phyloP scores from a whole-genome alignment of 2,797 vertebrate species.

The Dicrostonyx torquatus region DNA sequence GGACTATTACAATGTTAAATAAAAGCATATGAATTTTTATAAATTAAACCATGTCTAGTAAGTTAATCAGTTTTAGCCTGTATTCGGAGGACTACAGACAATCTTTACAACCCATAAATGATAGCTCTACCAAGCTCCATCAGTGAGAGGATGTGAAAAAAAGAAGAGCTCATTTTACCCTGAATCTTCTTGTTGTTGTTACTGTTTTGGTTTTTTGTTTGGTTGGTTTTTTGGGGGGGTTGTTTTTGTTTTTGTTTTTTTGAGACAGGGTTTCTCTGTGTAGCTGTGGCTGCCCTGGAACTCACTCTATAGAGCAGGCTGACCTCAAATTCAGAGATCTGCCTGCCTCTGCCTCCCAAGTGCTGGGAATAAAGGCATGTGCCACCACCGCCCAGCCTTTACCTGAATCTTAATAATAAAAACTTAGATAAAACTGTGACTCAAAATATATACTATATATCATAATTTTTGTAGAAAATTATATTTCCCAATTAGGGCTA shows the following conservation, averaged over 20 bases:
- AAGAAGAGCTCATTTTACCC: not conserved
- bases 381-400: not conserved
- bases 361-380: not conserved
- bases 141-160: not conserved
- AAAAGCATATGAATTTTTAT: slow-evolving; percentile 8
- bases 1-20: not conserved
- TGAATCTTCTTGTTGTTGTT: not conserved
- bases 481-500: not conserved
- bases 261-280: not conserved
- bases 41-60: slow-evolving; percentile 20
- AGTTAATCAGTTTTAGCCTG: not conserved
- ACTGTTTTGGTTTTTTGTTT: not conserved
- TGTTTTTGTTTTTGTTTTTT: not conserved
- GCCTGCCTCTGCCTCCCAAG: not conserved
- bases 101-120: not conserved
- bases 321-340: not conserved
- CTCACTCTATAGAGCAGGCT: not conserved
- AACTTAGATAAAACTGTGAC: not conserved
- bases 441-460: not conserved
- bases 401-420: slow-evolving; percentile 28
- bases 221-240: no score
- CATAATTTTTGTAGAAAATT: slow-evolving; percentile 17
- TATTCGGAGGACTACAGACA: not conserved
- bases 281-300: not conserved
- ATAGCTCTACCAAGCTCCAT: slow-evolving; percentile 12